phyloP scores from a whole-genome alignment of 2,888 invertebrate genomes.

The Ophraella communa region DNA sequence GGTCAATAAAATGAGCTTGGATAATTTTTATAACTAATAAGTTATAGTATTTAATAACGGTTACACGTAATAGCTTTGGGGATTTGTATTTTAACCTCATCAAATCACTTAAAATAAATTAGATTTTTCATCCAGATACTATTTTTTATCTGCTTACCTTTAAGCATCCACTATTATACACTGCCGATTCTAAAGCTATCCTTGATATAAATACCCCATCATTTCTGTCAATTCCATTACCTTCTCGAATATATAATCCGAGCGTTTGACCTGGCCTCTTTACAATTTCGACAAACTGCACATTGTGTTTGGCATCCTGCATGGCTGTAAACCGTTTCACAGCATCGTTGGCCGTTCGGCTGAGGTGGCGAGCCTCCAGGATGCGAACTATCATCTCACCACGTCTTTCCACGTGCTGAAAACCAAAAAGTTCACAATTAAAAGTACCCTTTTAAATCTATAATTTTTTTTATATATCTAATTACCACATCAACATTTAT shows the following conservation, averaged over 20 bases:
- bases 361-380: constrained; percentile 86
- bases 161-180: constrained; percentile 95
- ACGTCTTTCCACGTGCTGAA: constrained; percentile 78
- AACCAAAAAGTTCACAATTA: neutral
- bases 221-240: constrained; percentile 94
- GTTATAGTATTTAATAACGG: too few species aligned
- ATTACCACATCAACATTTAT: too few species aligned
- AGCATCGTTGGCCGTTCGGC: constrained; percentile 80
- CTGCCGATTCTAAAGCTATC: constrained; percentile 94
- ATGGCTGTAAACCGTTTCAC: constrained; percentile 84
- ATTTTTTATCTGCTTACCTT: constrained; percentile 64
- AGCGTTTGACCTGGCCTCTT: constrained; percentile 98
- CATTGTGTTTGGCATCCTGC: constrained; percentile 72
- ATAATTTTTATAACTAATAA: too few species aligned
- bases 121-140: neutral
- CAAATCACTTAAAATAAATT: neutral
- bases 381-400: constrained; percentile 95
- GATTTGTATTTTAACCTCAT: too few species aligned
- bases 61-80: too few species aligned
- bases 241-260: constrained; percentile 97
- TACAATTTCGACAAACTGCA: constrained; percentile 96
- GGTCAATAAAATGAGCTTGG: neutral
- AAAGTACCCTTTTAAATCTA: too few species aligned
- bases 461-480: too few species aligned
- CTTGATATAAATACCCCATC: constrained; percentile 98